Percentiles rank a stretch among this genome's conserved stretches.
phyloP scores from a whole-genome alignment of 2,113 vertebrate genomes.

The Phyllopteryx taeniolatus region DNA sequence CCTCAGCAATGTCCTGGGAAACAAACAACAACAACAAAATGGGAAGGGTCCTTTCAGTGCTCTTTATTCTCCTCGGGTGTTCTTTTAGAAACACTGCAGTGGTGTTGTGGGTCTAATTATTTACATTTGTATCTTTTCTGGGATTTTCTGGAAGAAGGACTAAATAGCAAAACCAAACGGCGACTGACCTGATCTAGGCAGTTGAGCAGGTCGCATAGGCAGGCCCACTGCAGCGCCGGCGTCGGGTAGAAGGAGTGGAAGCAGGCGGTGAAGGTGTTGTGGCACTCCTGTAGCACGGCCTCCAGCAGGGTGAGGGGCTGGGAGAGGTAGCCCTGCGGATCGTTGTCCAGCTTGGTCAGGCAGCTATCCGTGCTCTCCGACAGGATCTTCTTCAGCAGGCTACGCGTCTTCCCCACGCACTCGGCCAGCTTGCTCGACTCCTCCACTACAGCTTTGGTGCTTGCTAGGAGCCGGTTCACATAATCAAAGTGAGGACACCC shows the following conservation, averaged over 20 bases:
- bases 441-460: slow-evolving; percentile 92
- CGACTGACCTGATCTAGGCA: slow-evolving; percentile 89
- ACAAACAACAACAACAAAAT: background rate
- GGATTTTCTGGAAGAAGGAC: no score
- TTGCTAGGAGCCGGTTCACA: slow-evolving; percentile 70
- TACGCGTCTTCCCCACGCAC: slow-evolving; percentile 96
- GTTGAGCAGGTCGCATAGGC: slow-evolving; percentile 94
- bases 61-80: background rate
- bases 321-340: slow-evolving; percentile 94
- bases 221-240: slow-evolving; percentile 95
- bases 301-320: slow-evolving; percentile 92
- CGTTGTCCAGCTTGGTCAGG: slow-evolving; percentile 93
- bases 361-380: slow-evolving; percentile 97
- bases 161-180: background rate
- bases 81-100: background rate
- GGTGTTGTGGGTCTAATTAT: no score
- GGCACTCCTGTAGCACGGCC: slow-evolving; percentile 95
- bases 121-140: no score
- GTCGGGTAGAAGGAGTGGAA: slow-evolving; percentile 98
- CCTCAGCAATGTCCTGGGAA: slow-evolving; percentile 92
- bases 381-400: slow-evolving; percentile 93
- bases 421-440: slow-evolving; percentile 97
- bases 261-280: slow-evolving; percentile 97
- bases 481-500: background rate
- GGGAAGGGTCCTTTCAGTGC: background rate